phyloP scores from a whole-genome alignment of 2,113 vertebrate genomes.

The Corythoichthys haematopterus region DNA sequence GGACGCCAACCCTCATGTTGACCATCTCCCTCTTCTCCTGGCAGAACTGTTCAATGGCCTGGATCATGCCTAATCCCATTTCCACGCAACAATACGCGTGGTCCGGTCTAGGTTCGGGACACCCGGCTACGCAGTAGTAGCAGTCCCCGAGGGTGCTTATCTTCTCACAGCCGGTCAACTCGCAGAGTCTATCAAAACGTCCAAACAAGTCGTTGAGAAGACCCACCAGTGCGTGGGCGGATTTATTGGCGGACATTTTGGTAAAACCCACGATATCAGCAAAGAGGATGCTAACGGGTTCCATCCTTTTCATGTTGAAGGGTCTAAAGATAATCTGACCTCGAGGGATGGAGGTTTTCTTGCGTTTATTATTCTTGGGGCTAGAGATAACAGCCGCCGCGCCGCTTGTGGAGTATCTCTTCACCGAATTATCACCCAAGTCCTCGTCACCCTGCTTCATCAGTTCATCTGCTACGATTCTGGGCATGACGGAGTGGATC shows the following conservation, averaged over 20 bases:
- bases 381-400: conserved; percentile 70
- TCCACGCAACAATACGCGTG: conserved; percentile 97
- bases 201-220: conserved; percentile 95
- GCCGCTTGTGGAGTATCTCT: conserved; percentile 81
- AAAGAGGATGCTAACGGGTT: conserved; percentile 95
- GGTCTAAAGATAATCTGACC: conserved; percentile 93
- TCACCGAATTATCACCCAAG: conserved; percentile 78
- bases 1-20: conserved; percentile 96
- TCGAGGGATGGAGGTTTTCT: conserved; percentile 93
- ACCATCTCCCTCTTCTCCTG: conserved; percentile 96
- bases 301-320: conserved; percentile 98
- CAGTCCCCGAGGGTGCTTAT: conserved; percentile 98
- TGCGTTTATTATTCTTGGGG: conserved; percentile 88
- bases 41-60: conserved; percentile 97
- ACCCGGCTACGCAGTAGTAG: conserved; percentile 98
- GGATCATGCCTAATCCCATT: conserved; percentile 99
- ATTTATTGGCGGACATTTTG: conserved; percentile 98
- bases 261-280: conserved; percentile 98
- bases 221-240: conserved; percentile 90
- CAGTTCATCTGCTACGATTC: conserved; percentile 90
- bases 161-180: conserved; percentile 94
- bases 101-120: conserved; percentile 86
- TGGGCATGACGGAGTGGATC: conserved; percentile 99
- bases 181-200: conserved; percentile 91
- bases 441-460: conserved; percentile 98